Base-by-base conservation (phyloP, 2,113 vertebrate species). In the Pelecanoides urinatrix region DNA sequence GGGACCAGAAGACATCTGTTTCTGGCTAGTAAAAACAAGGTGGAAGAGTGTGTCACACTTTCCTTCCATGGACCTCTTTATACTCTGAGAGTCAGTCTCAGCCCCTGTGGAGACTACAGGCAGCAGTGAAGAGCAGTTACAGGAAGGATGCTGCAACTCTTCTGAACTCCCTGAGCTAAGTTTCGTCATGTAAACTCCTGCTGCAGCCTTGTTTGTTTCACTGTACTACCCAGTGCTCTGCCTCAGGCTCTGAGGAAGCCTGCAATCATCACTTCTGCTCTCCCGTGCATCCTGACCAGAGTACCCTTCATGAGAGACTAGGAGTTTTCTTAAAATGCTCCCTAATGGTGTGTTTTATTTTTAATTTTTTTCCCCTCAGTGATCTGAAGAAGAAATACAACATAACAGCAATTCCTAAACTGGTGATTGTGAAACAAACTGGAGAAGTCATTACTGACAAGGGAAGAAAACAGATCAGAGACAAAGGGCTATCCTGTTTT, bases 361-460 rank as follows among this genome's bases (percentile, higher is more conserved):
- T 90, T 53, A 18, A 25, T 62, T 92, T 95, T 95, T 81, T 96
- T 30, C 77, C n/a, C 85, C 16, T 17, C 97, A 99, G 99, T 62
- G 99, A 99, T 78, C 92, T 99, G 96, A 99, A 98, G 98, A 99
- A 98, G 97, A 99, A 98, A 90, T 99, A 99, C 97, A 98, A 98
- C 96, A 98, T 99, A 97, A 99, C 99, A 4, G 98, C 98, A 29
- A 98, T 99, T 77, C 99, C 99, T 95, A 99, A 98, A 93, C 99
- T 99, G 78, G 99, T 99, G 97, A 98, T 99, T n/a, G 98, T 99
- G 98, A 99, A 99, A 95, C 99, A 99, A 90, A 99, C 98, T 22
- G 99, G 99, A 38, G 98, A 99, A 32, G 98, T 99, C 90, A 99
- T 99, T 98, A 99, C 99, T 4, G 98, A 99, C 97, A 99, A 99